Conservation (phyloP, 1,140 invertebrate genomes). For the Ooceraea biroi region DNA sequence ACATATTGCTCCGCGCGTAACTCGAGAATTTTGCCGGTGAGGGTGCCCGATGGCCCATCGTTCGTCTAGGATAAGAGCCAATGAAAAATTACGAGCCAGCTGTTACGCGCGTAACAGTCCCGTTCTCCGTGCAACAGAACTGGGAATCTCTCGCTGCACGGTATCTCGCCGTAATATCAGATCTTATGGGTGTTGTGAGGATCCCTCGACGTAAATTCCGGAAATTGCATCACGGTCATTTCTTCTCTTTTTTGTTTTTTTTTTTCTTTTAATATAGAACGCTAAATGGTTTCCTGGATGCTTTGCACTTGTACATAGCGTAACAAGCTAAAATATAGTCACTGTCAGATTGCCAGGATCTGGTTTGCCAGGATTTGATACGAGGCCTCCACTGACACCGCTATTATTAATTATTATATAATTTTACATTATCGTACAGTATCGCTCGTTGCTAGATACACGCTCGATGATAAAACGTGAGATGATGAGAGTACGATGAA, state of each 20-base stretch:
- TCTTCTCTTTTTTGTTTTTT: background rate
- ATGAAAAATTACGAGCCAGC: constrained; percentile 52
- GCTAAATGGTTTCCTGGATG: constrained; percentile 28
- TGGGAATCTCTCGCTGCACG: constrained; percentile 7
- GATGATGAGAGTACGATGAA: background rate
- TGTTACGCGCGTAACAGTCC: constrained; percentile 52
- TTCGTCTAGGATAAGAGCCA: constrained; percentile 33
- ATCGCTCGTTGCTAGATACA: too few relatives aligned
- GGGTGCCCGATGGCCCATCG: constrained; percentile 16
- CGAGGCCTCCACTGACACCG: background rate
- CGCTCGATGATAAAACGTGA: constrained; percentile 21
- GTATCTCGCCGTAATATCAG: constrained; percentile 12
- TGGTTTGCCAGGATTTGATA: constrained; percentile 32
- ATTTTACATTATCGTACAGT: constrained; percentile 23
- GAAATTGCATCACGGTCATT: constrained; percentile 14
- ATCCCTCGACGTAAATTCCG: constrained; percentile 24
- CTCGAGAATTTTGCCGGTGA: background rate
- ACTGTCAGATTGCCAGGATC: constrained; percentile 36
- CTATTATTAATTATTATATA: constrained; percentile 1
- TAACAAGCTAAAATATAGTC: constrained; percentile 49
- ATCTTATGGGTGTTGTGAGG: background rate
- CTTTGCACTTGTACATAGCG: constrained; percentile 42
- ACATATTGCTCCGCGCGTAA: constrained; percentile 24
- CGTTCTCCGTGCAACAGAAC: background rate
- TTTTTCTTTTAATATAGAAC: constrained; percentile 17